Base-by-base conservation (phyloP, 2,888 invertebrate species). In the Bibio marci region DNA sequence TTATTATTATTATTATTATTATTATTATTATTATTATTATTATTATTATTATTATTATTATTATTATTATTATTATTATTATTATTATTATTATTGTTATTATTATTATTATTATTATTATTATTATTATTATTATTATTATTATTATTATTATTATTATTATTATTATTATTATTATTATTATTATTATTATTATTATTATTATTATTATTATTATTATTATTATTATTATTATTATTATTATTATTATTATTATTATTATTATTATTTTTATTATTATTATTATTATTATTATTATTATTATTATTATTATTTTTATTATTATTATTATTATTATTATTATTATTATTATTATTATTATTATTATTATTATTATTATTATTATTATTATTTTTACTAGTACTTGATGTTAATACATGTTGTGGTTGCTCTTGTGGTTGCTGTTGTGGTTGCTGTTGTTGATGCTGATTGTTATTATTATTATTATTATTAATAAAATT, bases 161-260 rank as follows among this genome's bases (percentile, higher is more conserved):
- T 31, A 39, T 56, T 56, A 13, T 28, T 28, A 4, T 4, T 28
- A 28, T 28, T 11, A 28, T 28, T 11, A 28, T n/a, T 28, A 11
- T 22, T 8, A 22, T 22, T 8, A 22, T 4, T 22, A 22, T 22
- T 22, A 22, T 22, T 22, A 22, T 22, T 22, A 8, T n/a, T n/a
- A 45, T 58, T 50, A 49, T 59, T 58, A 44, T 57, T 59, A 34
- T 59, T 48, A 27, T 26, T 31, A 39, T 56, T 56, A 13, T 28
- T 28, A 4, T 4, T 28, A 28, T 28, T 11, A 28, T 28, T 11
- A 28, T n/a, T 28, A 11, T 22, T 8, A 22, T 22, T 8, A 22
- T 4, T 22, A 22, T 22, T 22, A 22, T 22, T 22, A 22, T 22
- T 22, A 8, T n/a, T n/a, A 45, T 58, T 50, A 49, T 59, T 58